Percentiles rank a stretch among this genome's conserved stretches.
phyloP scores from a whole-genome alignment of 2,797 vertebrate genomes.

The Mormyrops boulengeri region DNA sequence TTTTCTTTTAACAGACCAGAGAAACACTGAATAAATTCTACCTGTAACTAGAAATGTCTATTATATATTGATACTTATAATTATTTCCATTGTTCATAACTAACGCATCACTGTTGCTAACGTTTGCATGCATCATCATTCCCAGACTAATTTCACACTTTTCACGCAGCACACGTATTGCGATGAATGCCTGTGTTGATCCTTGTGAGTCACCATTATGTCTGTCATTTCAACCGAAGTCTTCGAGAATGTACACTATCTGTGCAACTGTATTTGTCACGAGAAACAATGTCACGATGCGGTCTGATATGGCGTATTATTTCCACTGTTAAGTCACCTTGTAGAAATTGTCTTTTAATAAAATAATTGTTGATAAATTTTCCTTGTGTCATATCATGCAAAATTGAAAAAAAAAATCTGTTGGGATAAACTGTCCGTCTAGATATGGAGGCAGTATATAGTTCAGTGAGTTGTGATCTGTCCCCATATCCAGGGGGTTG shows the following conservation, averaged over 20 bases:
- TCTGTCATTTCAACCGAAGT: slow-evolving; percentile 31
- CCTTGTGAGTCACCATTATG: not conserved
- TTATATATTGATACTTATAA: not conserved
- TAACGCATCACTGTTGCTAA: not conserved
- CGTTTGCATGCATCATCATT: not conserved
- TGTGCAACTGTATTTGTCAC: not conserved
- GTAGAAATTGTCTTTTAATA: not conserved
- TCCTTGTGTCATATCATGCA: not conserved
- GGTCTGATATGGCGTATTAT: not conserved
- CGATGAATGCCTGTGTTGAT: not conserved
- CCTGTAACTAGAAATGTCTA: not conserved
- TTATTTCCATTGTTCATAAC: not conserved
- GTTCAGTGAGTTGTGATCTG: not conserved
- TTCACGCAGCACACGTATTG: not conserved
- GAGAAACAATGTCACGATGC: not conserved
- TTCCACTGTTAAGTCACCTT: not conserved
- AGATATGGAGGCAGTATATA: not conserved
- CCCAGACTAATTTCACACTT: not conserved
- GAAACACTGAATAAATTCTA: slow-evolving; percentile 11
- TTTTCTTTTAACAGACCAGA: not conserved
- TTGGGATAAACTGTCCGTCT: not conserved
- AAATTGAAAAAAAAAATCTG: not conserved
- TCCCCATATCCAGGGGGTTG: not conserved
- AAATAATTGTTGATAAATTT: not conserved
- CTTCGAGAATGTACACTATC: slow-evolving; percentile 44